A percentile compares a stretch with the other conserved stretches of the same genome.
These are phyloP conservation scores for Endomychus coccineus DNA, from an alignment of 2,888 invertebrate genomes.

Conservation along the genomic window DNA sequence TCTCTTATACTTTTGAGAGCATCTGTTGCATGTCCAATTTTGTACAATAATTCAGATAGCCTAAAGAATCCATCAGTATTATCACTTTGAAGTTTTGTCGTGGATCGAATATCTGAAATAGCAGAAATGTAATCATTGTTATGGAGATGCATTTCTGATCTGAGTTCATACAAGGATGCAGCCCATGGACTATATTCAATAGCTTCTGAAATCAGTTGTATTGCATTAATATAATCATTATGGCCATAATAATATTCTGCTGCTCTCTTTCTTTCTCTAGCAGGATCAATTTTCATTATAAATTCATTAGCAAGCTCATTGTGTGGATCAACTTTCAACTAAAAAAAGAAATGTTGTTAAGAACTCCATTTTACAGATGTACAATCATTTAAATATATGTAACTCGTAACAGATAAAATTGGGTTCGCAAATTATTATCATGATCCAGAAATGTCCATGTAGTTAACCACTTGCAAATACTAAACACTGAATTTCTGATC, in stretches of 20 bases:
- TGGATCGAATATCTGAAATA: slow-evolving; percentile 81
- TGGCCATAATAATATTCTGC: slow-evolving; percentile 57
- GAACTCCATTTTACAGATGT: too few relatives aligned
- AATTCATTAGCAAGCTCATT: slow-evolving; percentile 70
- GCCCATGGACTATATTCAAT: slow-evolving; percentile 90
- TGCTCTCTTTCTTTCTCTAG: slow-evolving; percentile 55
- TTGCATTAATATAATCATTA: slow-evolving; percentile 52
- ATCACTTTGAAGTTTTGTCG: slow-evolving; percentile 86
- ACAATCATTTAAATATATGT: too few relatives aligned
- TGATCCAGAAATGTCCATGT: too few relatives aligned
- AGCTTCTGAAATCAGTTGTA: slow-evolving; percentile 55
- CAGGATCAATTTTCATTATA: slow-evolving; percentile 57
- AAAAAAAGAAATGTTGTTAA: slow-evolving; percentile 21
- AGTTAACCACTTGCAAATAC: too few relatives aligned
- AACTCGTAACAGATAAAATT: too few relatives aligned
- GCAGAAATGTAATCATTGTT: slow-evolving; percentile 76
- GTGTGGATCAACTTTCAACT: slow-evolving; percentile 64
- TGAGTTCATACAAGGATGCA: slow-evolving; percentile 67
- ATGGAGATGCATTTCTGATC: slow-evolving; percentile 79
- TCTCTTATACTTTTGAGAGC: slow-evolving; percentile 90
- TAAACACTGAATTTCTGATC: too few relatives aligned
- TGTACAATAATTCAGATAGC: slow-evolving; percentile 79
- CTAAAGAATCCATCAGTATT: slow-evolving; percentile 81
- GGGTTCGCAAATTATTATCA: too few relatives aligned
- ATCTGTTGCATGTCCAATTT: slow-evolving; percentile 85